phyloP scores from a whole-genome alignment of 2,888 invertebrate genomes.

The Stratiomys singularior region DNA sequence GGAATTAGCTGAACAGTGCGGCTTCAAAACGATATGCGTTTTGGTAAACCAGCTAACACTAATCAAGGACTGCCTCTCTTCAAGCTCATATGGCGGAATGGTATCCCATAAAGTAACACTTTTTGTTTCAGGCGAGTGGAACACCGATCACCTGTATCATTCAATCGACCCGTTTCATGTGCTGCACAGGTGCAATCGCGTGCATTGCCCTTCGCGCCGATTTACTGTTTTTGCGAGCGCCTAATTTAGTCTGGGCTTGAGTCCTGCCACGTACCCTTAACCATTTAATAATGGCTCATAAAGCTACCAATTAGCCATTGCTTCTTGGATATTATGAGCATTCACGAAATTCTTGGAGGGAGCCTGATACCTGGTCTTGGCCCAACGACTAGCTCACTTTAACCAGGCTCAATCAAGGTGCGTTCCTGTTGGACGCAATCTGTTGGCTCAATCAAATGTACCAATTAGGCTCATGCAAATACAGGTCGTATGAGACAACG shows the following conservation, averaged over 20 bases:
- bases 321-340: not conserved
- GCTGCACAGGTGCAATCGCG: slow-evolving; percentile 28
- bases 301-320: not conserved
- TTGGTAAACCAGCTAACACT: too few species aligned
- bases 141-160: not conserved
- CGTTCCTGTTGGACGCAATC: not conserved
- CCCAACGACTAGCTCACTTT: not conserved
- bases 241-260: slow-evolving; percentile 17
- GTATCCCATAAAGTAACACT: not conserved
- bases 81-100: too few species aligned
- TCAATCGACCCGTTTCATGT: slow-evolving; percentile 1
- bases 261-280: slow-evolving; percentile 29
- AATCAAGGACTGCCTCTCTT: too few species aligned
- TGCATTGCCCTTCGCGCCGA: slow-evolving; percentile 14
- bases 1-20: too few species aligned
- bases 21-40: too few species aligned
- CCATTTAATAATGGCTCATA: slow-evolving; percentile 29
- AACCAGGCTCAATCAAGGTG: not conserved
- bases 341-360: not conserved
- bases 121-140: not conserved
- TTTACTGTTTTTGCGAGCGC: not conserved
- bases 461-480: too few species aligned
- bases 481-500: too few species aligned
- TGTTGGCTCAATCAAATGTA: too few species aligned
- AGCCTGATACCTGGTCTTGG: not conserved